Conservation (phyloP, 2,888 invertebrate species). For the Sthenelais limicola region DNA sequence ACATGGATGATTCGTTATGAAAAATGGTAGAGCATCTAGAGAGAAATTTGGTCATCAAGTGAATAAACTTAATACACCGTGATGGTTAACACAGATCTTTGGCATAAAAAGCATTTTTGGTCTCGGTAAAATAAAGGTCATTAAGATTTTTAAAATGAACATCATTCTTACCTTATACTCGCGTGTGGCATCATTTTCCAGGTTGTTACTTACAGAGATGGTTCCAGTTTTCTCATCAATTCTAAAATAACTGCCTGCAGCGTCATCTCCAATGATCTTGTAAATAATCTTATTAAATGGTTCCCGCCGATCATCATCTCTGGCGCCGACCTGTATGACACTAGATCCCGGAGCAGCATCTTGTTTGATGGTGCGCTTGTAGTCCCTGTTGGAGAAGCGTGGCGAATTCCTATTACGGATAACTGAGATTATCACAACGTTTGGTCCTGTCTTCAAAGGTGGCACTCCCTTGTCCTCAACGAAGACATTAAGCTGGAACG, state of each 20-base stretch:
- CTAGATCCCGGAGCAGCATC: conserved; percentile 55
- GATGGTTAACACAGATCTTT: no score
- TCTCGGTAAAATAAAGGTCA: no score
- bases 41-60: background rate
- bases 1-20: background rate
- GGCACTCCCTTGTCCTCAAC: conserved; percentile 49
- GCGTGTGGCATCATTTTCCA: conserved; percentile 55
- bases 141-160: no score
- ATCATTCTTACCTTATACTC: conserved; percentile 55
- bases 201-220: conserved; percentile 53
- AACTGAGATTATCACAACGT: conserved; percentile 52
- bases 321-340: conserved; percentile 42
- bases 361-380: conserved; percentile 40
- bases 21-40: background rate
- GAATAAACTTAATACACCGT: no score
- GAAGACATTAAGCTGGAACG: conserved; percentile 48
- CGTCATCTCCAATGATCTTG: conserved; percentile 64
- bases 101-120: no score
- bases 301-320: conserved; percentile 52
- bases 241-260: conserved; percentile 59
- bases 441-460: conserved; percentile 45
- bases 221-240: conserved; percentile 52
- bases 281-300: conserved; percentile 61
- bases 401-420: conserved; percentile 60
- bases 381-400: conserved; percentile 51